A percentile compares a stretch with the other conserved stretches of the same genome.
These are phyloP conservation scores for Mylabris phalerata DNA, from an alignment of 1,140 invertebrate species.

Conservation along the genomic window DNA sequence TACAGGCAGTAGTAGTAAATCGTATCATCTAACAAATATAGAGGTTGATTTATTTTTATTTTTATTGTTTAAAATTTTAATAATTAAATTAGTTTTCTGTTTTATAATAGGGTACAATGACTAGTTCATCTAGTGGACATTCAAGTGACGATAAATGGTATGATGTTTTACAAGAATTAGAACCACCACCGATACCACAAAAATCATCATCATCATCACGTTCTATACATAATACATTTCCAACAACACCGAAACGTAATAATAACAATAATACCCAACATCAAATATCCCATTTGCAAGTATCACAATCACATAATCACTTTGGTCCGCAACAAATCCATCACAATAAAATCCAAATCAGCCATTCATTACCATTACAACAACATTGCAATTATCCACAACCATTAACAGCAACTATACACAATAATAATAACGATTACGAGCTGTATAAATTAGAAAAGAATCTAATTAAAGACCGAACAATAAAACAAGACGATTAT, in stretches of 20 bases:
- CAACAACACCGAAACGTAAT: slow-evolving; percentile 38
- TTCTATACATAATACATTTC: slow-evolving; percentile 35
- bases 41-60: slow-evolving; percentile 30
- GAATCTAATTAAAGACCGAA: slow-evolving; percentile 44
- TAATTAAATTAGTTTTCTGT: slow-evolving; percentile 2
- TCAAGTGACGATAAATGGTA: slow-evolving; percentile 62
- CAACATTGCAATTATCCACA: slow-evolving; percentile 38
- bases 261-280: slow-evolving; percentile 21
- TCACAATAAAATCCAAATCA: slow-evolving; percentile 42
- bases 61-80: not conserved
- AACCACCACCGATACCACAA: slow-evolving; percentile 26
- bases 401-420: slow-evolving; percentile 35
- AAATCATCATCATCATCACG: slow-evolving; percentile 20
- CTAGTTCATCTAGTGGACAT: slow-evolving; percentile 58
- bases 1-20: slow-evolving; percentile 68
- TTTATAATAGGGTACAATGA: slow-evolving; percentile 47
- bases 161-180: slow-evolving; percentile 34
- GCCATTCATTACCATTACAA: slow-evolving; percentile 42
- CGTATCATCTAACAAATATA: slow-evolving; percentile 50
- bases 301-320: slow-evolving; percentile 33
- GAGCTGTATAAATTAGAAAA: slow-evolving; percentile 42
- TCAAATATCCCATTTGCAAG: slow-evolving; percentile 9
- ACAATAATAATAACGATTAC: slow-evolving; percentile 35
- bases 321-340: slow-evolving; percentile 30
- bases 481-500: slow-evolving; percentile 19